Percentiles rank a stretch among this genome's conserved stretches.
Evolutionary conservation across 64 coral and sea anemone species (phyloP).

Genomic region (Montipora sp.): DNA sequence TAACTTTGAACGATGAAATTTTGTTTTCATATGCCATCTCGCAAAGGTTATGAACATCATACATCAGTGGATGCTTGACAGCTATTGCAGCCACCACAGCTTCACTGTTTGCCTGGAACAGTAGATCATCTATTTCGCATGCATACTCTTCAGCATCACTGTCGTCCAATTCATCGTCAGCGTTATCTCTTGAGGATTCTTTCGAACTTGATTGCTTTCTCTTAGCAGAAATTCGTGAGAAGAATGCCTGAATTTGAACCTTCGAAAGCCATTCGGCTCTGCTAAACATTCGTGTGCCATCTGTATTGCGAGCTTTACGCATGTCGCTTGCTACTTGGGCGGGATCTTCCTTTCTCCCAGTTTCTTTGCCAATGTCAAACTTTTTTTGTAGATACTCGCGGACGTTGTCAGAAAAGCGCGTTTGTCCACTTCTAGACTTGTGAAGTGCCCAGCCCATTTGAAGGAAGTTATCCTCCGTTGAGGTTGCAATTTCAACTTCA

Average conservation of each 20-base stretch:
- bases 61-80: conserved; percentile 19
- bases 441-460: conserved; percentile 56
- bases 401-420: conserved; percentile 38
- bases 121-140: conserved; percentile 43
- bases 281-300: conserved; percentile 29
- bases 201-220: not conserved
- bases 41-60: conserved; percentile 36
- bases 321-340: conserved; percentile 54
- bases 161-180: not conserved
- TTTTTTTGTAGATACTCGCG: conserved; percentile 22
- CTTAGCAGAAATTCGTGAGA: not conserved
- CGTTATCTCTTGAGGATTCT: not conserved
- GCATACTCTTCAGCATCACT: conserved; percentile 40
- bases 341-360: conserved; percentile 60
- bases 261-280: conserved; percentile 64
- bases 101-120: not conserved
- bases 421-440: conserved; percentile 41
- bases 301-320: conserved; percentile 18
- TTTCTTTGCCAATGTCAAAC: conserved; percentile 28
- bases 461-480: not conserved
- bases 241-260: conserved; percentile 27
- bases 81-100: not conserved
- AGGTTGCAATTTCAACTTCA: not conserved
- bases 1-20: conserved; percentile 14
- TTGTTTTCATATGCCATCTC: not conserved